Percentiles rank a stretch among this genome's conserved stretches.
Evolutionary conservation across 2,888 invertebrate genomes (phyloP).

Genomic region (Phragmatobia fuliginosa): DNA sequence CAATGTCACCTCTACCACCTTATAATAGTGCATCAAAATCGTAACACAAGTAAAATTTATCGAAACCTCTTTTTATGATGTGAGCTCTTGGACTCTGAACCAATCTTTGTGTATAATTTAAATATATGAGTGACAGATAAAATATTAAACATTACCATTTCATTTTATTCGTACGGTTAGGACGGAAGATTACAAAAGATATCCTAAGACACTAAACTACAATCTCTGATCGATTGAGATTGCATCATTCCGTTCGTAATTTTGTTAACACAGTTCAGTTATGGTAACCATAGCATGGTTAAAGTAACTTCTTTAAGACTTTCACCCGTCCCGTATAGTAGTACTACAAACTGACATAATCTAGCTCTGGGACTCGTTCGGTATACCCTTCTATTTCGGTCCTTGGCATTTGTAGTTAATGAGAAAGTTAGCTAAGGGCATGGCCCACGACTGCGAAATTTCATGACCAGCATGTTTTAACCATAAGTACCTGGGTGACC

Average conservation of each 20-base stretch:
- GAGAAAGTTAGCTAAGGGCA: conserved; percentile 45
- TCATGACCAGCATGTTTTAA: conserved; percentile 56
- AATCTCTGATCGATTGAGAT: neutral
- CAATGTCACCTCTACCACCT: neutral
- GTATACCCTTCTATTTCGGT: conserved; percentile 34
- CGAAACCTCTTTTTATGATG: neutral
- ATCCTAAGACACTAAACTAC: neutral
- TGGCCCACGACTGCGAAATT: conserved; percentile 49
- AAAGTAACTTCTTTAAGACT: neutral
- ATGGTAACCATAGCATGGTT: neutral
- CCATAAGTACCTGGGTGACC: too few relatives aligned
- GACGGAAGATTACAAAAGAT: neutral
- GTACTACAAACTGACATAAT: neutral
- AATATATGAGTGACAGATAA: neutral
- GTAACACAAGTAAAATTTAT: neutral
- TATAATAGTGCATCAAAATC: neutral
- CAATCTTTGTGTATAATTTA: too few relatives aligned
- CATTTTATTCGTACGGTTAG: neutral
- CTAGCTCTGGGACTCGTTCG: conserved; percentile 22
- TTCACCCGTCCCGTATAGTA: neutral
- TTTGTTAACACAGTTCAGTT: neutral
- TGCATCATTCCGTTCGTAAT: neutral
- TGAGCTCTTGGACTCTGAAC: neutral
- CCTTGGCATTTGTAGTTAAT: conserved; percentile 47
- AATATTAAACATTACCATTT: neutral